Conservation (phyloP, 2,113 vertebrate species). For the Porphyrio hochstetteri region DNA sequence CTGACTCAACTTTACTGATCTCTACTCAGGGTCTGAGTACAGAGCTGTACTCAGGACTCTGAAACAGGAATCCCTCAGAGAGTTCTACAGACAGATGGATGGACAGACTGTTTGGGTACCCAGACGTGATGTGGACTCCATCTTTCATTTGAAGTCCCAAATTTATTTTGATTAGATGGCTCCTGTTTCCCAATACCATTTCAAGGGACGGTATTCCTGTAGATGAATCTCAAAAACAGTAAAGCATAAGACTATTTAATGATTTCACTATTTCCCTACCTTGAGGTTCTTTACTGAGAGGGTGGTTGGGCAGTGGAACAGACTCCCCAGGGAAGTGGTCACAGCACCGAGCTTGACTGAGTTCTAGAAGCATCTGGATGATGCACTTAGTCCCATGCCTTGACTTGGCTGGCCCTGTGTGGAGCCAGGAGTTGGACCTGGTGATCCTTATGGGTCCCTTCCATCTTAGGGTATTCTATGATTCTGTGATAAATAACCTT, state of each 20-base stretch:
- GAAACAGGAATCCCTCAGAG: background rate
- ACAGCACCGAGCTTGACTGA: too few species aligned
- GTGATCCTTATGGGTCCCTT: too few species aligned
- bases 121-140: background rate
- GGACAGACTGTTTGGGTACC: background rate
- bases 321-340: too few species aligned
- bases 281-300: accelerated
- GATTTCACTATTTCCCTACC: background rate
- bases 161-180: background rate
- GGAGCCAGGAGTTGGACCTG: too few species aligned
- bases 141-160: background rate
- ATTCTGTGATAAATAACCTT: background rate
- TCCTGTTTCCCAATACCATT: background rate
- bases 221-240: background rate
- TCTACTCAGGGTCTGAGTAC: too few species aligned
- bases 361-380: too few species aligned
- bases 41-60: background rate
- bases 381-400: too few species aligned
- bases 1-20: background rate
- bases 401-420: too few species aligned
- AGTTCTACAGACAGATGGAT: background rate
- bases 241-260: background rate
- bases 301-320: too few species aligned
- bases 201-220: background rate
- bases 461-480: too few species aligned